Evolutionary conservation across 2,888 invertebrate genomes (phyloP).

Genomic region (Tipula unca): DNA sequence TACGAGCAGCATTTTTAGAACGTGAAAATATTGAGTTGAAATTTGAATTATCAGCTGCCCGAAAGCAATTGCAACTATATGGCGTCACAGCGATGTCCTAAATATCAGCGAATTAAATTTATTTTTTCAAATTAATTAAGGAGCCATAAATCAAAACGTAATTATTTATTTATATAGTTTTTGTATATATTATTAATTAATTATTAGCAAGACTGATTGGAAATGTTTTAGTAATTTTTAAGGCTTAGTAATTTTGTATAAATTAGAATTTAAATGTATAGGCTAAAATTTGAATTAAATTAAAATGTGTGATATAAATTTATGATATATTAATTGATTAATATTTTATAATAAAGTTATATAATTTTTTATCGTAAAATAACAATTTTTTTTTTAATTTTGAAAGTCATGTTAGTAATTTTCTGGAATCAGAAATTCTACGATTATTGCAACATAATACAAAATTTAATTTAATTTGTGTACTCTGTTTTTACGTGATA

Average conservation of each 20-base stretch:
- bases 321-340: background rate
- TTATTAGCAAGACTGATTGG: background rate
- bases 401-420: no score
- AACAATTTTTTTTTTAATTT: no score
- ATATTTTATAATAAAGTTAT: slow-evolving; percentile 8
- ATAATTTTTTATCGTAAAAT: background rate
- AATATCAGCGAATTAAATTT: background rate
- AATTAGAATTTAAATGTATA: background rate
- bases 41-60: slow-evolving; percentile 57
- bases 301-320: background rate
- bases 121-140: background rate
- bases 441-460: no score
- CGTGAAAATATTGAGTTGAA: slow-evolving; percentile 75
- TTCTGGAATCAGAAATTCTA: no score
- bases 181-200: background rate
- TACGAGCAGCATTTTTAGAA: slow-evolving; percentile 78
- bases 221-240: background rate
- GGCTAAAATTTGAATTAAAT: background rate
- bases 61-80: slow-evolving; percentile 48
- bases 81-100: background rate
- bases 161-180: slow-evolving; percentile 15
- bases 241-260: slow-evolving; percentile 1
- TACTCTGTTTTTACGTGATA: no score
- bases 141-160: background rate
- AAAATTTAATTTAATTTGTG: no score